phyloP scores from a whole-genome alignment of 2,888 invertebrate genomes.

The Flexamia atlantica region DNA sequence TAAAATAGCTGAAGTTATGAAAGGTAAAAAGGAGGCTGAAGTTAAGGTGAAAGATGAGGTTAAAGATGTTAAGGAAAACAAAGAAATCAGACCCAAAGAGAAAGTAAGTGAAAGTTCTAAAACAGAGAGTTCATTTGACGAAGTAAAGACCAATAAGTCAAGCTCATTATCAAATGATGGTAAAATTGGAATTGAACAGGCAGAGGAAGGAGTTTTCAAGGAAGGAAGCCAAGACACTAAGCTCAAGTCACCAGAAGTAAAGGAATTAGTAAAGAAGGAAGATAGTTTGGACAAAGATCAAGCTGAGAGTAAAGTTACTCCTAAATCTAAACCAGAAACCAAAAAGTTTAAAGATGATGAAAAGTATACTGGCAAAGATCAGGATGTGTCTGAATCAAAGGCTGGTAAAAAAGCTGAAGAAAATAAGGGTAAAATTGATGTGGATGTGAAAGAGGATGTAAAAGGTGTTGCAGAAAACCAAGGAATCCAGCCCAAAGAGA shows the following conservation, averaged over 20 bases:
- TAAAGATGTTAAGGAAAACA: constrained; percentile 19
- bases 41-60: background rate
- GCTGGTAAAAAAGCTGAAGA: background rate
- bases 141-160: too few relatives aligned
- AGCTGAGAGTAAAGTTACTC: too few relatives aligned
- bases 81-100: background rate
- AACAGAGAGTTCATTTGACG: background rate
- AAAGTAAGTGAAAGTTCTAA: constrained; percentile 9
- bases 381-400: background rate
- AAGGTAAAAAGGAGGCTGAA: background rate
- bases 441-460: background rate
- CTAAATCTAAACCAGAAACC: too few relatives aligned
- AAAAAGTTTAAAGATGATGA: background rate
- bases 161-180: too few relatives aligned
- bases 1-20: background rate
- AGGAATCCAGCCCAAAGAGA: background rate
- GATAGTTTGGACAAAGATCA: too few relatives aligned
- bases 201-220: too few relatives aligned
- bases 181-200: too few relatives aligned
- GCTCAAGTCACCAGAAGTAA: too few relatives aligned
- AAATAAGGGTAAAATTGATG: background rate
- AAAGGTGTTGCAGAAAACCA: constrained; percentile 25
- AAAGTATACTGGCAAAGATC: background rate
- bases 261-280: too few relatives aligned
- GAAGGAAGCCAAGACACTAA: too few relatives aligned